Evolutionary conservation across 2,113 vertebrate genomes (phyloP).

Genomic region (Eonycteris spelaea): DNA sequence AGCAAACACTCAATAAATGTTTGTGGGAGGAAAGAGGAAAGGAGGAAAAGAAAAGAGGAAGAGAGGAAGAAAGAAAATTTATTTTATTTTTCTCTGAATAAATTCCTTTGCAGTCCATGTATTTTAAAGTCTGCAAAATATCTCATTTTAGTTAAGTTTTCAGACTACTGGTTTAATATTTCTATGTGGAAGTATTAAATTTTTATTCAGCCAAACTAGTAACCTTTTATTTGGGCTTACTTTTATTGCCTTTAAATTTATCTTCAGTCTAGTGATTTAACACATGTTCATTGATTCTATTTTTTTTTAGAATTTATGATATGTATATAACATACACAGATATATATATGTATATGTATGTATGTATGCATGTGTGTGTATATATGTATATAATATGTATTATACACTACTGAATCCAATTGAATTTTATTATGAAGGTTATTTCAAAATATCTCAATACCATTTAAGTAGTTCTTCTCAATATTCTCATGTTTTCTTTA

Average conservation of each 20-base stretch:
- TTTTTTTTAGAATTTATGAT: neutral
- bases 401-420: neutral
- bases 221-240: neutral
- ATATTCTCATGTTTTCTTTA: neutral
- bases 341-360: neutral
- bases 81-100: neutral
- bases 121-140: neutral
- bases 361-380: neutral
- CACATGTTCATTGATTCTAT: neutral
- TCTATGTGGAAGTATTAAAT: neutral
- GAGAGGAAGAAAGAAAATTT: neutral
- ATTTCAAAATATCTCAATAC: neutral
- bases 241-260: neutral
- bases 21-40: neutral
- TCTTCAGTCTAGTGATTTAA: neutral
- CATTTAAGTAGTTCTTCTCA: neutral
- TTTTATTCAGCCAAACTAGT: neutral
- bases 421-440: neutral
- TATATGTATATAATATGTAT: neutral
- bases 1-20: neutral
- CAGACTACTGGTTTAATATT: neutral
- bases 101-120: neutral
- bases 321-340: neutral
- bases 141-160: neutral
- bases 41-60: neutral